These are phyloP conservation scores for Hippoglossus hippoglossus DNA, from an alignment of 2,797 vertebrate genomes.

Conservation along the genomic window DNA sequence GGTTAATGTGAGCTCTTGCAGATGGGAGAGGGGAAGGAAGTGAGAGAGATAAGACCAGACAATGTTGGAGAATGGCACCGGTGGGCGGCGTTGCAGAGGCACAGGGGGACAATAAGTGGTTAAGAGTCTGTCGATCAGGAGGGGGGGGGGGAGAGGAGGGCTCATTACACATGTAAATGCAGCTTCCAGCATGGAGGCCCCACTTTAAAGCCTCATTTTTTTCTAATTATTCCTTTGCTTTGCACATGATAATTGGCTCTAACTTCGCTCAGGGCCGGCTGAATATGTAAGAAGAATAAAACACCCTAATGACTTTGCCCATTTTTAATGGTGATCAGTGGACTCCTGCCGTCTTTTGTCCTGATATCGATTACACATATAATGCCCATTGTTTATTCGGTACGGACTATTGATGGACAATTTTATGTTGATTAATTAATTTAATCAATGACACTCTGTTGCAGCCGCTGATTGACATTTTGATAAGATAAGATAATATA, in stretches of 20 bases:
- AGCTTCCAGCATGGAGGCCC: slow-evolving; percentile 75
- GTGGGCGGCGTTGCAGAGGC: slow-evolving; percentile 48
- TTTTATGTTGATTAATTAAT: too few species aligned
- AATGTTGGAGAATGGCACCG: slow-evolving; percentile 53
- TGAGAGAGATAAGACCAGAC: slow-evolving; percentile 62
- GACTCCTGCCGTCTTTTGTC: slow-evolving; percentile 28
- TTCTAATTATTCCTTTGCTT: slow-evolving; percentile 79
- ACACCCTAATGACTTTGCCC: slow-evolving; percentile 68
- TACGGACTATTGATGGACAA: slow-evolving; percentile 26
- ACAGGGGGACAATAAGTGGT: slow-evolving; percentile 71
- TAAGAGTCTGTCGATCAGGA: slow-evolving; percentile 70
- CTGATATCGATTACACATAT: neutral
- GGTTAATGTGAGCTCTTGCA: slow-evolving; percentile 79
- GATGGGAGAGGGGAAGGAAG: slow-evolving; percentile 57
- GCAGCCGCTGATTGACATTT: neutral
- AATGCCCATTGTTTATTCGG: slow-evolving; percentile 30
- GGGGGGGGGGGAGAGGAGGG: slow-evolving; percentile 43
- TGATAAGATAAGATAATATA: too few species aligned
- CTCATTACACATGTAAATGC: slow-evolving; percentile 83
- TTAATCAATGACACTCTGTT: neutral
- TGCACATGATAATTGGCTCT: slow-evolving; percentile 74
- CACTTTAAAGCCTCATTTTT: slow-evolving; percentile 72
- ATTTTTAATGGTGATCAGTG: slow-evolving; percentile 67
- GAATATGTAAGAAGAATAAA: slow-evolving; percentile 70
- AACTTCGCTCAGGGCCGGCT: slow-evolving; percentile 69